Evolutionary conservation across 2,113 vertebrate genomes (phyloP).

Genomic region (Paramisgurnus dabryanus): DNA sequence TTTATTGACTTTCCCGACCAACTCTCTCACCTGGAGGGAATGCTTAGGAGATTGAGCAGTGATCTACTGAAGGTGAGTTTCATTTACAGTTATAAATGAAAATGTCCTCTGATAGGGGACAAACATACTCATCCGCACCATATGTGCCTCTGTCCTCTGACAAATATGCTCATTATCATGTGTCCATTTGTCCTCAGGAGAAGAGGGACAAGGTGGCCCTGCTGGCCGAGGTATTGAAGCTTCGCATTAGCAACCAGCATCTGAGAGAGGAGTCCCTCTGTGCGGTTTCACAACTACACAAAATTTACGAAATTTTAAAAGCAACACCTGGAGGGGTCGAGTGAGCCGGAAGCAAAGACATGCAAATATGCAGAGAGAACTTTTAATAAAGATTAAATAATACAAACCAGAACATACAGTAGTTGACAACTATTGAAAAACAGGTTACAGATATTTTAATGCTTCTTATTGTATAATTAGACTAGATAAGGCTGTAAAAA

Average conservation of each 20-base stretch:
- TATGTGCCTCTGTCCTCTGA: constrained; percentile 21
- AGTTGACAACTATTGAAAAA: too few species aligned
- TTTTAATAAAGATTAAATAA: constrained; percentile 3
- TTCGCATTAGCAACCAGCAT: constrained; percentile 79
- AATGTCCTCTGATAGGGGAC: constrained; percentile 20
- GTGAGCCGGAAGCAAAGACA: constrained; percentile 14
- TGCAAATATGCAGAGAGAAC: neutral
- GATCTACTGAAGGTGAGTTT: constrained; percentile 85
- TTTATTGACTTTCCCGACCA: constrained; percentile 69
- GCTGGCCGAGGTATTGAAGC: constrained; percentile 75
- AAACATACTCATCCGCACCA: neutral
- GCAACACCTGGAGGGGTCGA: constrained; percentile 18
- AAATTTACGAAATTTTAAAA: constrained; percentile 74
- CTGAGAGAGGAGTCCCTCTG: constrained; percentile 77
- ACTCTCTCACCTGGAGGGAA: constrained; percentile 84
- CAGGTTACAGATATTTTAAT: neutral
- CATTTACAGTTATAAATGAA: constrained; percentile 22
- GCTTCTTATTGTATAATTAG: constrained; percentile 12
- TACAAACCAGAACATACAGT: constrained; percentile 24
- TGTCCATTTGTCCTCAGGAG: constrained; percentile 67
- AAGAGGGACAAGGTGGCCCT: constrained; percentile 80
- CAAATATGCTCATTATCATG: neutral
- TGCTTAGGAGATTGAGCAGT: constrained; percentile 85
- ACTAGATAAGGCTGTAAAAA: constrained; percentile 18
- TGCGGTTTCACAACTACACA: constrained; percentile 75